Evolutionary conservation across 2,797 vertebrate genomes (phyloP), one percentile per base, ranked within the genome.

Genomic region (Allobates femoralis): DNA sequence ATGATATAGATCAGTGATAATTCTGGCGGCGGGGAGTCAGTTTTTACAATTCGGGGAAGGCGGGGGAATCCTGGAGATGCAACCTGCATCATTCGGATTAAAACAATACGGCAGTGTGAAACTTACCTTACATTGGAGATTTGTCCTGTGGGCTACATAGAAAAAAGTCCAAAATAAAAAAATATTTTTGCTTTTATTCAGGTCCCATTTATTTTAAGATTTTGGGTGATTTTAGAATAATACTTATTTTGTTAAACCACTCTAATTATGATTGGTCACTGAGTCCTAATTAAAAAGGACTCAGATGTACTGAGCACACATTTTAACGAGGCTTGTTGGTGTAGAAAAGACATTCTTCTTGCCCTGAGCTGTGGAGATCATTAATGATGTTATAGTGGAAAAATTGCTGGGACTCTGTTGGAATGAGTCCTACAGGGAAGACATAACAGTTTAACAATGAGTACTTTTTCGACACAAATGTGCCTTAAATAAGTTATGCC

Each of bases 401-500:
- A 93, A 93, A 94, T 93, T 93, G 91, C 92, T 89, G 30, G 64
- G 50, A 88, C 92, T 92, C 93, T 93, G 93, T 91, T 91, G 91
- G 89, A 81, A 89, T 89, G 84, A 83, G 85, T 93, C 90, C 91
- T 92, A 89, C 84, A 81, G 88, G 91, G 91, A 91, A 92, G 92
- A 91, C 90, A 89, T 92, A 79, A 80, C 89, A 90, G 86, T 91
- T 91, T 93, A 91, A 89, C 89, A 92, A 85, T 88, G 89, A 93
- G 89, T 88, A 89, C 94, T 93, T 94, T 92, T 92, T 93, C 30
- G 91, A 93, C 92, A 93, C 91, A 95, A 94, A 94, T 90, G 89
- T 92, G 93, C 91, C 91, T 81, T 94, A 92, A 93, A 94, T 94
- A 92, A 94, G 92, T 91, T 91, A 93, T 92, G 93, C 93, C 92